Evolutionary conservation across 35 echinoderm and acorn worm species (phyloP), one percentile per base, ranked within the genome.

Genomic region (Hemicentrotus pulcherrimus): DNA sequence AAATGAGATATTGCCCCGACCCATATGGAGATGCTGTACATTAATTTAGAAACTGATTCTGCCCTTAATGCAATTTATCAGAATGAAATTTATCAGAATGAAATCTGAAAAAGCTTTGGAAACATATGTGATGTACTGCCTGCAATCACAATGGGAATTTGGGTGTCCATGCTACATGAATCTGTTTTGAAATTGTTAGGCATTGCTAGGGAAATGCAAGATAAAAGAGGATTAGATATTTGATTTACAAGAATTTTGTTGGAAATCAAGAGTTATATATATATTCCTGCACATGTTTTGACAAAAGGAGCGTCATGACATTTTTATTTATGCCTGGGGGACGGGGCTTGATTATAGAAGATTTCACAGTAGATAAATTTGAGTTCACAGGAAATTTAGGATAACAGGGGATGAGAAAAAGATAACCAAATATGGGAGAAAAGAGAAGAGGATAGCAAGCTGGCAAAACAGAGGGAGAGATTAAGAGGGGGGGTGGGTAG

Each of bases 1-100:
- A 78, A 28, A 78, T 78, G 65, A 78, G 65, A 78, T 78, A 78
- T 78, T 78, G 65, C 65, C 65, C 50, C 65, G 65, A 78, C 65
- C 28, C 19, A 28, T 28, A 8, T 78, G 65, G 28, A 7, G 4
- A 78, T 7, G 19, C 65, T 28, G 65, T 78, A n/a, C 65, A n/a
- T 78, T 78, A 22, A n/a, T 78, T 78, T 78, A 30, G 8, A 41
- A 78, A n/a, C 24, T 78, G 22, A n/a, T 78, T 78, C 24, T 4
- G 28, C 7, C 65, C 28, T 22, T 22, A 78, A 22, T 59, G 52
- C 1, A n/a, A 78, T 78, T 78, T 78, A 78, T 78, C 19, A 18
- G 65, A 78, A 15, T 59, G 5, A 22, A n/a, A 28, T 78, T n/a
- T 28, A 78, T 28, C 19, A 28, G 28, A 78, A 78, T 78, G 50